Base-by-base conservation (phyloP, 1,140 invertebrate species). In the Drosophila azteca region DNA sequence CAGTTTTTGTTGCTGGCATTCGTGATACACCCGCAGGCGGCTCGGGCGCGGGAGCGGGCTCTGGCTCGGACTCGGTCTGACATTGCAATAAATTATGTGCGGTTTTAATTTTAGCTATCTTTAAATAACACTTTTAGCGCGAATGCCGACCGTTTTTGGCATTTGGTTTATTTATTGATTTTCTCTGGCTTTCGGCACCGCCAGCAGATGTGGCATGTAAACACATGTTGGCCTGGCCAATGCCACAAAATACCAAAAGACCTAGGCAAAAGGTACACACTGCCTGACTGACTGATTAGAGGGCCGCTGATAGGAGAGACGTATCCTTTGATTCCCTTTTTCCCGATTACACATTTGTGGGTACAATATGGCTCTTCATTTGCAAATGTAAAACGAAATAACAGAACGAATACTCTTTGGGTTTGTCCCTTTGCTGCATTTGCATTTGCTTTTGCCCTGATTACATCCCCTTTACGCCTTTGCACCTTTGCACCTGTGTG, bases 61-160 rank as follows among this genome's bases (percentile, higher is more conserved):
- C 24, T 44, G 70, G 35, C 53, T 26, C 24, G 24, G 46, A 31
- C 35, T 39, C 62, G 41, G 31, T 15, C 57, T 75, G 67, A 55
- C 51, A 48, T 29, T 66, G 76, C 76, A 59, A 76, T 76, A 79
- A 84, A 71, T 83, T 79, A 67, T 73, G 71, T 72, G 61, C 73
- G 63, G 46, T 71, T 82, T 80, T 75, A 85, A 73, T 77, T 84
- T 85, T 85, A 74, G 81, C 78, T 65, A 74, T 85, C 73, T 85
- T 77, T 87, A 75, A 63, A 69, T 84, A 79, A 41, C 63, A 31
- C 72, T 66, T 79, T 68, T 46, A 64, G 61, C 59, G 49, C 39
- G 77, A 48, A 53, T 44, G 63, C 44, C 51, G 24, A 68, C 44
- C 26, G 52, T 63, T 62, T 79, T 51, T 44, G 58, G 68, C 35